phyloP scores from a whole-genome alignment of 2,797 vertebrate species.

The Macropus fuliginosus region DNA sequence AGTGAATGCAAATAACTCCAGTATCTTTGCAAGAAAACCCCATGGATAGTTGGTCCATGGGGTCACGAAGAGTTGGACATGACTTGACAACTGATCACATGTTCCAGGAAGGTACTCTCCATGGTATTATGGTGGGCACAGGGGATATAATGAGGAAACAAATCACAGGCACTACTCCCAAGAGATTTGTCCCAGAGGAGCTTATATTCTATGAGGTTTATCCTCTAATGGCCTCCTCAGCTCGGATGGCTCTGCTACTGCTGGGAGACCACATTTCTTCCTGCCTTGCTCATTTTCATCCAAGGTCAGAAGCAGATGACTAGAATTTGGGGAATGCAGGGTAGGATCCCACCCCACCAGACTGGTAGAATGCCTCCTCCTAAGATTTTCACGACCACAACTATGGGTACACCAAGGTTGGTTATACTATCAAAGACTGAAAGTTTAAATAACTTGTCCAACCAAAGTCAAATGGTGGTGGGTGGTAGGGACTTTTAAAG shows the following conservation, averaged over 20 bases:
- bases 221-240: background rate
- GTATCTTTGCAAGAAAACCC: background rate
- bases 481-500: background rate
- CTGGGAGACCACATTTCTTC: background rate
- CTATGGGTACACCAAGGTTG: background rate
- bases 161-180: background rate
- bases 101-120: background rate
- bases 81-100: background rate
- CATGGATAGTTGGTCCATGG: background rate
- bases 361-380: background rate
- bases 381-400: background rate
- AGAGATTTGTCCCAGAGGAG: background rate
- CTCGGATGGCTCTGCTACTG: background rate
- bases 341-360: background rate
- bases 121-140: background rate
- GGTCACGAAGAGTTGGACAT: background rate
- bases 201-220: background rate
- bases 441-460: background rate
- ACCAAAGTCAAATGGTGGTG: background rate
- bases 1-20: background rate
- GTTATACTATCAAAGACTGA: background rate
- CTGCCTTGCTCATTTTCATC: background rate
- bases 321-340: background rate
- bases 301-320: background rate
- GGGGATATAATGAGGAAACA: background rate